Percentiles rank a stretch among this genome's conserved stretches.
Conservation (phyloP, 1,140 invertebrate genomes). For the Diachasmimorpha longicaudata region DNA sequence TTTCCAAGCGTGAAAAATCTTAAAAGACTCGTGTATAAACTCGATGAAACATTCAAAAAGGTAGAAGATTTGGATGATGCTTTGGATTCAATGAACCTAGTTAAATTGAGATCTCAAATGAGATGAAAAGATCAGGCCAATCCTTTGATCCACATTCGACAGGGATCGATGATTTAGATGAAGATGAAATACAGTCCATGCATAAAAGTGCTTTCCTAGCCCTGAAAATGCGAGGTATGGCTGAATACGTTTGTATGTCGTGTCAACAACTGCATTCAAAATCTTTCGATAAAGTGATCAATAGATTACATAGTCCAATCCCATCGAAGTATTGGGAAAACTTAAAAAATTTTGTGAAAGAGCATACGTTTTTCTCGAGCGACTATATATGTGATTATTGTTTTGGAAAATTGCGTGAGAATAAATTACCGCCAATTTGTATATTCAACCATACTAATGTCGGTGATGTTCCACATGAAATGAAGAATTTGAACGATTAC, state of each 20-base stretch:
- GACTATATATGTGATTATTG: conserved; percentile 7
- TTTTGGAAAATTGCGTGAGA: background rate
- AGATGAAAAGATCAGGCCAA: background rate
- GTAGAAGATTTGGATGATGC: conserved; percentile 6
- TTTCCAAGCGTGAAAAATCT: conserved; percentile 15
- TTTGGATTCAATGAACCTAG: conserved; percentile 11
- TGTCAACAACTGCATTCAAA: background rate
- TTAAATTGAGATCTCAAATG: background rate
- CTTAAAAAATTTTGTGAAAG: background rate
- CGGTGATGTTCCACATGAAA: background rate
- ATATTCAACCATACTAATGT: background rate
- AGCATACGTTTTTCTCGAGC: background rate
- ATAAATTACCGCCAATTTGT: background rate
- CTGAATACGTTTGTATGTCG: background rate
- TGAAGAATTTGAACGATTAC: background rate
- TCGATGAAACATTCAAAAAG: background rate
- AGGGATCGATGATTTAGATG: background rate
- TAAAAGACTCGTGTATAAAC: conserved; percentile 10
- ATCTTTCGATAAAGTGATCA: background rate
- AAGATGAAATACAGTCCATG: background rate
- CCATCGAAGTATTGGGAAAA: background rate
- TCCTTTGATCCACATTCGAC: background rate
- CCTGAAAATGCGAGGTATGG: background rate
- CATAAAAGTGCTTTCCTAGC: background rate
- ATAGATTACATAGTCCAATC: background rate